Base-by-base conservation (phyloP, 2,113 vertebrate species). In the Callocephalon fimbriatum region DNA sequence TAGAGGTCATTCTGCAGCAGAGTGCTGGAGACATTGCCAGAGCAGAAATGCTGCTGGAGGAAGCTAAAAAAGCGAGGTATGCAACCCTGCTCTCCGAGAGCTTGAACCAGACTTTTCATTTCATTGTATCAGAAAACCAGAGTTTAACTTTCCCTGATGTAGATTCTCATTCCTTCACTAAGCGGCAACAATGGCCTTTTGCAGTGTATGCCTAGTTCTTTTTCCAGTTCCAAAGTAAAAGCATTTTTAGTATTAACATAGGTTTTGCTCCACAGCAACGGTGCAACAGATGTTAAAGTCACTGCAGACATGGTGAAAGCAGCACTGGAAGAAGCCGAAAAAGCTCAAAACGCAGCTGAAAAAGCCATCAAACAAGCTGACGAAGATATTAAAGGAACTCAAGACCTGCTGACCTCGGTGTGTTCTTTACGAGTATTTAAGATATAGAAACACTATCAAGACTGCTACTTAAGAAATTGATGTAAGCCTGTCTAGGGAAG, bases 1-100 rank as follows among this genome's bases (percentile, higher is more conserved):
- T 99, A 10, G 99, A 99, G 85, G 95, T 96, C 44, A 99, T 99
- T 82, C 98, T 99, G 62, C 98, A 98, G 95, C 99, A 99, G 96
- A 99, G 99, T 0, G 97, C 99, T 9, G 97, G 98, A 7, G 99
- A 99, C 95, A 98, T 99, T 88, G 97, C 98, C 78, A 98, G 98
- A 89, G 99, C 99, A 2, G 99, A 99, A 97, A 91, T 92, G 80
- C 96, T 99, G 10, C 95, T 99, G 86, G 98, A 99, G 61, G 99
- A 99, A 97, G 99, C 99, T 8, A 99, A 98, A 72, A 98, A 72
- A 95, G 99, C 99, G 50, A 99, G 99, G 99, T 99, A 85, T 11
- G 20, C 68, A 63, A 11, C n/a, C 31, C 29, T 42, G 26, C 17
- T 29, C 42, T 62, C 65, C 27, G 10, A 5, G 23, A 76, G 13